Evolutionary conservation across 2,113 vertebrate species (phyloP), one percentile per base, ranked within the genome.

Genomic region (Cheilinus undulatus): DNA sequence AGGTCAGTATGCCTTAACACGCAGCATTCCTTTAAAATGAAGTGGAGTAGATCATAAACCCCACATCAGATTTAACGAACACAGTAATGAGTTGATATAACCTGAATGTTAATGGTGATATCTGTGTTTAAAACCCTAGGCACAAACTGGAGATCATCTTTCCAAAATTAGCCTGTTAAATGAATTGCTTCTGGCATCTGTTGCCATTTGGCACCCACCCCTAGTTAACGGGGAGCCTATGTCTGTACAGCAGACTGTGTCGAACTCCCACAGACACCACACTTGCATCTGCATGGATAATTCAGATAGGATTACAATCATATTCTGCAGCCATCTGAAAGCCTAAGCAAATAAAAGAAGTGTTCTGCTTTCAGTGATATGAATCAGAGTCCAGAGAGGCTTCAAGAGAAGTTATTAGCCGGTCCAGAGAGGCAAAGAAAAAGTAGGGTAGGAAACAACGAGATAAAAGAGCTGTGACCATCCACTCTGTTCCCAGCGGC

Each of bases 401-500:
- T 69, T 76, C 70, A 68, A 73, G 48, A 75, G 51, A 72, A 51
- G 28, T 60, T 84, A 70, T 81, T 79, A 73, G 57, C 26, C 7
- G 50, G 48, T 23, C 53, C 59, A 74, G 48, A 60, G 50, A 78
- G 67, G 76, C 42, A 1, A 58, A 63, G 3, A 61, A 63, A 69
- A 73, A 48, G 14, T 69, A 36, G 50, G 36, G 38, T 64, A 49
- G 32, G 11, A 54, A 70, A 67, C 14, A 10, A 45, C 67, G 49
- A 63, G 84, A 85, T 68, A 75, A 86, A 84, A 70, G 65, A 84
- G 72, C 57, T 76, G 83, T 60, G 59, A 75, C 69, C 53, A 34
- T 73, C 60, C 60, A 70, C 63, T 81, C 23, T 78, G 43, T 70
- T 82, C 65, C 63, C 23, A 20, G 59, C 46, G 46, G 66, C 75